A percentile compares a stretch with the other conserved stretches of the same genome.
phyloP scores from a whole-genome alignment of 2,113 vertebrate genomes.

The Scopus umbretta region DNA sequence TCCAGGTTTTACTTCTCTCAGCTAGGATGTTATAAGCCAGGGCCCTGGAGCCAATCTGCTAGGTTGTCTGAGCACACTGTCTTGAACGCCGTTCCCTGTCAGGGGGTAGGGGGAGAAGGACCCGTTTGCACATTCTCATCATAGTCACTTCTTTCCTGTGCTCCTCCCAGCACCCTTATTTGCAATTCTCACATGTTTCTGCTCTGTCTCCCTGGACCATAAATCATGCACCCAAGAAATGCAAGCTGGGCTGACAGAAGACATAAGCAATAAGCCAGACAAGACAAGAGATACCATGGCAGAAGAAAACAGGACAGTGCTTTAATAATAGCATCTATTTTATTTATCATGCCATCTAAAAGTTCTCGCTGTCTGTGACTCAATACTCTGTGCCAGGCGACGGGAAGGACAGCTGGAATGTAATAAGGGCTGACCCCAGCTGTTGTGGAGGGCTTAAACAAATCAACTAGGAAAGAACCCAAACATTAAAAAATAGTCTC shows the following conservation, averaged over 20 bases:
- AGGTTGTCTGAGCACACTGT: fast-evolving
- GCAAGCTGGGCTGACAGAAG: conserved; percentile 36
- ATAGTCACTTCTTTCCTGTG: background rate
- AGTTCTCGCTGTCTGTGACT: background rate
- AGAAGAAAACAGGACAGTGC: conserved; percentile 7
- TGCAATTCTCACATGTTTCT: conserved; percentile 19
- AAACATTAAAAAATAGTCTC: background rate
- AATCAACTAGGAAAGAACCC: background rate
- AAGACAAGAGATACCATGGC: background rate
- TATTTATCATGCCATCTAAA: conserved; percentile 28
- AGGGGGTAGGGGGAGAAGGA: background rate
- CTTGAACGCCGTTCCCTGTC: background rate
- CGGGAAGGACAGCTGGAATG: background rate
- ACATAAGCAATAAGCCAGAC: conserved; percentile 50
- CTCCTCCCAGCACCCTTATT: background rate
- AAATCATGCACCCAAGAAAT: background rate
- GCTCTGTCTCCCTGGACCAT: background rate
- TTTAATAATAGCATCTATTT: conserved; percentile 38
- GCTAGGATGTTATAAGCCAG: fast-evolving
- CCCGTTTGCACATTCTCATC: background rate
- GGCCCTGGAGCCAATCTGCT: background rate
- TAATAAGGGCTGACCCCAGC: conserved; percentile 30
- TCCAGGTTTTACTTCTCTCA: background rate
- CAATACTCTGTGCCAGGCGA: background rate
- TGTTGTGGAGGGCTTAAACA: background rate